Base-by-base conservation (phyloP, 2,888 invertebrate genomes). In the Thecophora atra region DNA sequence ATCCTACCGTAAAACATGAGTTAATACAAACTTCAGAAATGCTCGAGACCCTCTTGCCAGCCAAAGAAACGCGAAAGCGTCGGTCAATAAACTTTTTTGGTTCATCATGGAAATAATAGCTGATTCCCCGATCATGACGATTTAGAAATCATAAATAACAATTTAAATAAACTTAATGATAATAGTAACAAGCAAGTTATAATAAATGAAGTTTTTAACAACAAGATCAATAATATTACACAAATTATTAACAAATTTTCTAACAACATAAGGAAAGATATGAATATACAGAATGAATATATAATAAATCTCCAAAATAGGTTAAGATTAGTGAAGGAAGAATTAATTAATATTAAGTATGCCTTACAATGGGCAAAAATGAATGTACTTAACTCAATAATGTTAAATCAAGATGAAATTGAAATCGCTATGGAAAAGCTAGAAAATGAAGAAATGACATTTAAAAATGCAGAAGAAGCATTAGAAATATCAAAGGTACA, bases 241-340 rank as follows among this genome's bases (percentile, higher is more conserved):
- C 30, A 67, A 52, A 67, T 28, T 3, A 52, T 28, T 24, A 42
- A 51, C 47, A 17, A 28, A 52, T 7, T 67, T 24, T 47, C 13
- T 21, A 67, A 51, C 24, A 56, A 3, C n/a, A 68, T 68, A 68
- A 56, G 56, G 24, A 60, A 52, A 26, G 66, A 62, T 67, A 28
- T 51, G 30, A 58, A 67, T n/a, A 11, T 63, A 7, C 28, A 72
- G 24, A 24, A 19, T 51, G 56, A 71, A 71, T 42, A 58, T 37
- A 56, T 47, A 28, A 24, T 72, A 64, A 52, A 52, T 21, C 54
- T 65, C 3, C 70, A 73, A 70, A 73, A 26, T 19, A 65, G 70
- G 54, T 54, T 70, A 62, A 37, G 62, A 69, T 37, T 72, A 15
- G 64, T 37, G 52, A 15, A 73, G 66, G 68, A 73, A 56, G 19